A percentile compares a stretch with the other conserved stretches of the same genome.
Conservation (phyloP, 2,113 vertebrate genomes). For the Pithys albifrons region DNA sequence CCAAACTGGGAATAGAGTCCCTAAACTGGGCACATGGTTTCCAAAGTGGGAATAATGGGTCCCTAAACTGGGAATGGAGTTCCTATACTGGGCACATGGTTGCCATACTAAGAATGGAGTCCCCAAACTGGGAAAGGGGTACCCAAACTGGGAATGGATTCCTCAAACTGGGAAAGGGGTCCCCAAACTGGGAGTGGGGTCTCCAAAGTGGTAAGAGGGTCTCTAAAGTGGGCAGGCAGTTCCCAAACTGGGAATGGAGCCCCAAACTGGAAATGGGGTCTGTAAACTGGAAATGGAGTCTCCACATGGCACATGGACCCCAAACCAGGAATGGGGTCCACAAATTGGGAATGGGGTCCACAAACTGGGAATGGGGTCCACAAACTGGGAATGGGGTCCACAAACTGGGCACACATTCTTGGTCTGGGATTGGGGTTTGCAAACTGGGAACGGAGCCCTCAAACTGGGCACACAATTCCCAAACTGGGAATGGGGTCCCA, state of each 20-base stretch:
- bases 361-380: too few species aligned
- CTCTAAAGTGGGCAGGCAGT: background rate
- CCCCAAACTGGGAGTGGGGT: too few species aligned
- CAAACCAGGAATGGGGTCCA: background rate
- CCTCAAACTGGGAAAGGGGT: accelerated
- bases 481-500: background rate
- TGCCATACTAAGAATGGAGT: too few species aligned
- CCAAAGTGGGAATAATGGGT: background rate
- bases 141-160: accelerated
- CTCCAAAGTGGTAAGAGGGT: background rate
- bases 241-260: background rate
- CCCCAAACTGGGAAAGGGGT: background rate
- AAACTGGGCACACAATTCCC: too few species aligned
- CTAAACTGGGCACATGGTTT: background rate
- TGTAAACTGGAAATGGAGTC: too few species aligned
- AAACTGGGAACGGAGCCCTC: too few species aligned
- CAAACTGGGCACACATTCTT: background rate
- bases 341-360: background rate
- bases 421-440: accelerated
- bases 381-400: background rate
- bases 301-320: background rate
- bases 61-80: accelerated
- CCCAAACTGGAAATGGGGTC: too few species aligned
- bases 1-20: background rate
- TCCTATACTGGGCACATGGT: background rate